phyloP scores from a whole-genome alignment of 2,113 vertebrate species.

The Siniperca chuatsi region DNA sequence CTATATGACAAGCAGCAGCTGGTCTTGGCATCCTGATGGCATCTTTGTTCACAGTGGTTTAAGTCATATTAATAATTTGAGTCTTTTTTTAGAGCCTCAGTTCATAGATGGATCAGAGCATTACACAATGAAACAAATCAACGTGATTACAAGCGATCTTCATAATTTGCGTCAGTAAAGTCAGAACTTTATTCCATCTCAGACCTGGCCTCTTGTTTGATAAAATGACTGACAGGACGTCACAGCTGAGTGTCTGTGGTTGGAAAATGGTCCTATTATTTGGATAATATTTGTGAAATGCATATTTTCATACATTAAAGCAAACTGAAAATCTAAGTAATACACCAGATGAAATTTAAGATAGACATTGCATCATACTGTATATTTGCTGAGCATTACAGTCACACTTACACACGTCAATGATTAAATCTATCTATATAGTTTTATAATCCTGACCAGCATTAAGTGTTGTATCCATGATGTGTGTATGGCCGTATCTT shows the following conservation, averaged over 20 bases:
- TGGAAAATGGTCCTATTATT: not conserved
- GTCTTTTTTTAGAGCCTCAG: not conserved
- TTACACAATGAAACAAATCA: not conserved
- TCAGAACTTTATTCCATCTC: not conserved
- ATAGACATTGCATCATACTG: not conserved
- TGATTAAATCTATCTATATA: not conserved
- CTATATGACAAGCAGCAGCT: too few relatives aligned
- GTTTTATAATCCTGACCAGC: not conserved
- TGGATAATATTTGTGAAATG: not conserved
- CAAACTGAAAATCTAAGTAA: not conserved
- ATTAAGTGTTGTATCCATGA: not conserved
- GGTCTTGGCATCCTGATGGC: not conserved
- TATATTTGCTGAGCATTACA: not conserved
- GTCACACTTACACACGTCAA: not conserved
- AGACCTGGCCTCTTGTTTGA: not conserved
- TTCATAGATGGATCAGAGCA: not conserved
- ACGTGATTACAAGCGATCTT: not conserved
- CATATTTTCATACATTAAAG: not conserved
- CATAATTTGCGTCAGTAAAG: not conserved
- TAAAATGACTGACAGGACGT: not conserved
- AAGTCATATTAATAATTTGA: too few relatives aligned
- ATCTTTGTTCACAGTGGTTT: not conserved
- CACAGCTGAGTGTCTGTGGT: not conserved
- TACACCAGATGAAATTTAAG: not conserved
- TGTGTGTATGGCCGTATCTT: conserved; percentile 29